Evolutionary conservation across 2,888 invertebrate genomes (phyloP), one percentile per base, ranked within the genome.

Genomic region (Hermodice carunculata): DNA sequence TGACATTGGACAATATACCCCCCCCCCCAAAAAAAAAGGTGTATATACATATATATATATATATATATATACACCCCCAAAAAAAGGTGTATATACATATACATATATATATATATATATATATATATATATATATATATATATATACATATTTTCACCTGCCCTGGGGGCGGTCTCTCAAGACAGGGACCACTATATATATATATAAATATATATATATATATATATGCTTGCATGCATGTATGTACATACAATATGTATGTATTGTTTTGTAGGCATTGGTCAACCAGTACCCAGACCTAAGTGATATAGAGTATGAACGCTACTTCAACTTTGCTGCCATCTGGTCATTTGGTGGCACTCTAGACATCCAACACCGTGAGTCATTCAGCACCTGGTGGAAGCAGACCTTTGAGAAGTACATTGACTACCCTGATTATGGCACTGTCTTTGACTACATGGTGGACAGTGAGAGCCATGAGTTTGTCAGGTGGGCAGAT

Each of bases 291-390:
- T 67, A 31, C 53, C 28, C 64, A 1, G 51, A 53, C 43, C 44
- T 71, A 29, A 79, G 75, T 66, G 82, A 82, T 66, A 75, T 76
- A 24, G 83, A 84, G 65, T 79, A 78, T 71, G 83, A 84, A 70
- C 74, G 81, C 11, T 83, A 81, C 65, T 83, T 85, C 74, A 82
- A 78, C 76, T 81, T 78, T 67, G 79, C 85, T 2, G 76, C 77
- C 57, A 74, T 85, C 43, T 85, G 85, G 85, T 74, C 84, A 4
- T 83, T 85, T 70, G 84, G 77, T 37, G 85, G 83, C 22, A 82
- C 84, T 14, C 70, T 85, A 58, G 77, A 74, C 3, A 65, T 68
- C 1, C 73, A 81, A 24, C 51, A 77, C 66, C 68, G 81, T 11
- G 81, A 83, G 56, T 67, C 75, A 0, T 83, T 85, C 77, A 81